Evolutionary conservation across 2,797 vertebrate genomes (phyloP), one percentile per base, ranked within the genome.

Genomic region (Artibeus jamaicensis): DNA sequence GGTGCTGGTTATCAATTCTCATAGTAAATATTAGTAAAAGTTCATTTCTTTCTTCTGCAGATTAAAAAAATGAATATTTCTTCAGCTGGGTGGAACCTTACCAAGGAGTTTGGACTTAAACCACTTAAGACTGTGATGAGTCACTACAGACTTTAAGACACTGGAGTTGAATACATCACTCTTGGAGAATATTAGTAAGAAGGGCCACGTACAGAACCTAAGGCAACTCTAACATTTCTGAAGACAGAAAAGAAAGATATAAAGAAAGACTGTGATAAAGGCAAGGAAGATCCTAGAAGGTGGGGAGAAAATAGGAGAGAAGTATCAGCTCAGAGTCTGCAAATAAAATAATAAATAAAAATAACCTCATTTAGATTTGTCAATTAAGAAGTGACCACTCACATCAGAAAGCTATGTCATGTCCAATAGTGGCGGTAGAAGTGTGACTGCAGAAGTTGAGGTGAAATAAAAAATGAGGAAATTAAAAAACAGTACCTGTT

Each of bases 191-290:
- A 82, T 46, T 89, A 89, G 12, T 59, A 39, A 50, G 5, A 6
- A 93, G 68, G 24, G 65, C 34, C 70, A 95, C 89, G 22, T 59
- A 89, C 8, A 92, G 37, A 92, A 78, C 14, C 76, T 77, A 73
- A 94, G 39, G 87, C 53, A 85, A 82, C 19, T 34, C 12, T 7
- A 86, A 91, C 5, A 82, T 70, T 77, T 84, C 86, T 86, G 44
- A 94, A 89, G 76, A 81, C 48, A 88, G 19, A 89, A 89, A 90
- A 84, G 50, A 77, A 70, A 87, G n/a, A 82, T 82, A 87, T 34
- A 92, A 91, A 73, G 39, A 92, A 87, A 73, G 34, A 29, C 46
- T 82, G 24, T 89, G 53, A 86, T 93, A 86, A 82, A 97, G 68
- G 85, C 18, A 68, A 84, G 39, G 16, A 96, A 86, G 12, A 92